Evolutionary conservation across 2,888 invertebrate species (phyloP).

Genomic region (Cartodere bifasciata): DNA sequence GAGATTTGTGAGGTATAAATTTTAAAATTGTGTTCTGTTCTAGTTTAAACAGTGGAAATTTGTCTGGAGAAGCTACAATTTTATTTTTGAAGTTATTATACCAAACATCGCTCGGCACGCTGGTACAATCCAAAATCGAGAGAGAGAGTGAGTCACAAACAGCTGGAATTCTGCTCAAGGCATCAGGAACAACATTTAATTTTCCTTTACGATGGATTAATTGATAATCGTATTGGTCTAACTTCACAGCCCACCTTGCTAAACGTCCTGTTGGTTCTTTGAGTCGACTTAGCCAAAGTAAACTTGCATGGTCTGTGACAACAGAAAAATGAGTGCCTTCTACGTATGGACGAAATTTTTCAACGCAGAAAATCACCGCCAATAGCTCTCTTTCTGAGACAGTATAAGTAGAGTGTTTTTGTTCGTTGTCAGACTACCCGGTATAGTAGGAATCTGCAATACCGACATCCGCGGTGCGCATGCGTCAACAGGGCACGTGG

Average conservation of each 20-base stretch:
- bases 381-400: too few relatives aligned
- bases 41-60: constrained; percentile 3
- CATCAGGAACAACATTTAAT: constrained; percentile 5
- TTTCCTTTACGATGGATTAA: constrained; percentile 2
- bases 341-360: constrained; percentile 1
- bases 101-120: too few relatives aligned
- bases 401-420: too few relatives aligned
- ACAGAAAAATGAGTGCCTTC: constrained; percentile 4
- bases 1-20: constrained; percentile 8
- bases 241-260: constrained; percentile 6
- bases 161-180: neutral
- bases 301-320: neutral
- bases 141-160: too few relatives aligned
- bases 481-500: too few relatives aligned
- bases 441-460: too few relatives aligned
- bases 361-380: constrained; percentile 4
- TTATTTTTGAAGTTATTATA: too few relatives aligned
- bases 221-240: constrained; percentile 1
- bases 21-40: too few relatives aligned
- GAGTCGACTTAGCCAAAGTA: constrained; percentile 2
- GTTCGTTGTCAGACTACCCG: too few relatives aligned
- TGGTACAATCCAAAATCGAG: neutral
- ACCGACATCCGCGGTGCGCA: too few relatives aligned
- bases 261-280: constrained; percentile 8
- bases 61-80: too few relatives aligned